Percentiles rank a stretch among this genome's conserved stretches.
Evolutionary conservation across 2,113 vertebrate species (phyloP).

Genomic region (Rhegmatorhina hoffmannsi): DNA sequence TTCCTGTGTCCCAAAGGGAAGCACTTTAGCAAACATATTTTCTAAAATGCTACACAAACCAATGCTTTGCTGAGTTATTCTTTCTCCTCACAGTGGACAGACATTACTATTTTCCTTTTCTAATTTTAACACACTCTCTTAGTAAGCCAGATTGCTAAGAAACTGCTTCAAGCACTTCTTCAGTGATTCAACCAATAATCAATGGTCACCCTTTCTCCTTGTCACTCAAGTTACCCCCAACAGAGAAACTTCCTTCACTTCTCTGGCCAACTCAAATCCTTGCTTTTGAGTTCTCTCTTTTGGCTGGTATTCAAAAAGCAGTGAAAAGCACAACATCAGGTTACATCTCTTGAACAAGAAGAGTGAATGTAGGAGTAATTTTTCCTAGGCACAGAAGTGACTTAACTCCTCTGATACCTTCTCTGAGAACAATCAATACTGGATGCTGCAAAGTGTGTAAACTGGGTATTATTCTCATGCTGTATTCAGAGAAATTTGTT

Average conservation of each 20-base stretch:
- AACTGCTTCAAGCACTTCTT: background rate
- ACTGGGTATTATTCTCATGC: background rate
- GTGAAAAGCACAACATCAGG: background rate
- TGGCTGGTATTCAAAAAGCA: background rate
- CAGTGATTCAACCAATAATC: background rate
- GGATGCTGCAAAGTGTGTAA: background rate
- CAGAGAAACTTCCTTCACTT: background rate
- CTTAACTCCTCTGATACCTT: background rate
- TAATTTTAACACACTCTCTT: background rate
- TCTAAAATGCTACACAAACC: background rate
- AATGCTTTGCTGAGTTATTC: background rate
- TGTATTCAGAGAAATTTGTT: background rate
- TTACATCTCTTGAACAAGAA: background rate
- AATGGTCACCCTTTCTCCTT: background rate
- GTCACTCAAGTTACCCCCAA: background rate
- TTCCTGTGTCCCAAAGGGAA: background rate
- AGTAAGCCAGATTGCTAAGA: background rate
- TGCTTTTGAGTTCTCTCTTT: background rate
- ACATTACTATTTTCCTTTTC: background rate
- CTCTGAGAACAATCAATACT: background rate
- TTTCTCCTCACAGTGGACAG: background rate
- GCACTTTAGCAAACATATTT: background rate
- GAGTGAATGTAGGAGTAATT: background rate
- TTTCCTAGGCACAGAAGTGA: background rate
- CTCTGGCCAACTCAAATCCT: background rate